Conservation (phyloP, 2,888 invertebrate species). For the Zaprionus obscuricornis region DNA sequence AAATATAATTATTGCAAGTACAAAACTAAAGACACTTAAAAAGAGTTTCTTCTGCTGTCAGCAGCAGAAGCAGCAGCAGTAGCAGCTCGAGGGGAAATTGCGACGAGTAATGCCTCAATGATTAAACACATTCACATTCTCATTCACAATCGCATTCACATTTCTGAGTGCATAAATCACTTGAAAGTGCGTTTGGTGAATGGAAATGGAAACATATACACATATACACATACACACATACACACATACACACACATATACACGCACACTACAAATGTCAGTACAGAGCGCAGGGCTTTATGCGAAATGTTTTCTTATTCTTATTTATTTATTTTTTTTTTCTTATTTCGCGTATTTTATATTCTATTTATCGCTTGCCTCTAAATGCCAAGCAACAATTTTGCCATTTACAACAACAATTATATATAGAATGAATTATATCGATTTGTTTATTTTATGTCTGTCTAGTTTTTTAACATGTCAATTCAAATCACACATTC, state of each 20-base stretch:
- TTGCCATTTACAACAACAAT: slow-evolving; percentile 19
- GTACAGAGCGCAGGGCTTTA: slow-evolving; percentile 12
- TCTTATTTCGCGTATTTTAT: slow-evolving; percentile 32
- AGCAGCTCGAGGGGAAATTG: slow-evolving; percentile 30
- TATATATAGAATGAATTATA: slow-evolving; percentile 27
- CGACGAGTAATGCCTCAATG: slow-evolving; percentile 32
- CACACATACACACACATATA: no score
- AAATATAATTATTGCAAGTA: slow-evolving; percentile 81
- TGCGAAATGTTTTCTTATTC: no score
- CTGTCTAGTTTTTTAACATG: slow-evolving; percentile 34
- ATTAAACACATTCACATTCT: no score
- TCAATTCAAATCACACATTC: slow-evolving; percentile 55
- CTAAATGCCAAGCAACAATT: slow-evolving; percentile 42
- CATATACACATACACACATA: no score
- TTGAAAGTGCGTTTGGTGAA: slow-evolving; percentile 77
- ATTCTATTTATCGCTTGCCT: slow-evolving; percentile 43
- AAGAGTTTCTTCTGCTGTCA: slow-evolving; percentile 1
- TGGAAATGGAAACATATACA: no score
- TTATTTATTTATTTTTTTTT: slow-evolving; percentile 1
- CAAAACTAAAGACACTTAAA: slow-evolving; percentile 40
- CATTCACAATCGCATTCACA: no score
- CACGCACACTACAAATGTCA: no score
- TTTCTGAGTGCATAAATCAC: slow-evolving; percentile 80
- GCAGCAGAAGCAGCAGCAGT: slow-evolving; percentile 21
- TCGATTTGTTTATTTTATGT: slow-evolving; percentile 31